Evolutionary conservation across 2,888 invertebrate genomes (phyloP), one percentile per base, ranked within the genome.

Genomic region (Euclidia mi): DNA sequence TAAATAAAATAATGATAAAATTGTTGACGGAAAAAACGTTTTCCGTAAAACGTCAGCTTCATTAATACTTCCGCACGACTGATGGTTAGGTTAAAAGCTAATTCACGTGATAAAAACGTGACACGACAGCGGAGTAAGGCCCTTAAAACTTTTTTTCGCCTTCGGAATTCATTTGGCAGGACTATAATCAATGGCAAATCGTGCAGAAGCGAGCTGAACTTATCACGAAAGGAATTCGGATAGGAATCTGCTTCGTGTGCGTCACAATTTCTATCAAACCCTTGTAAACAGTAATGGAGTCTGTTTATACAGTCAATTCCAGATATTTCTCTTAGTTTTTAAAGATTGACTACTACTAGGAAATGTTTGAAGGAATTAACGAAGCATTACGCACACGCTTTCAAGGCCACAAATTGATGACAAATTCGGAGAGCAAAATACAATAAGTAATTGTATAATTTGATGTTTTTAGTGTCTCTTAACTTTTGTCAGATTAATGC

Each of bases 171-270:
- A 84, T 85, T 87, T 81, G 75, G 74, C 58, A 74, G 78, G 78
- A 78, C 79, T 67, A 83, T 84, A 89, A 89, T 90, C 90, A 84
- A 79, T 52, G 78, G 68, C 78, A 87, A 89, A 87, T 89, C 90
- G 90, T 89, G 90, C 89, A 87, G 88, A 90, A 89, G 73, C 65
- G 65, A 80, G 76, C 70, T 70, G 76, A 81, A 82, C 82, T 84
- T 85, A 86, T 87, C 85, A 78, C 59, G 79, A 72, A 71, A 76
- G 84, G 87, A 89, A 89, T 89, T 79, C 71, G 72, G 79, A 58
- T 74, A 71, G 65, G 83, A 87, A 88, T 86, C 62, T 66, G 66
- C 69, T 72, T 71, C 70, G 76, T 72, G 70, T 72, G 64, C 77
- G 65, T 79, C 74, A 74, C 71, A 75, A 78, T 76, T 73, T 73